These are phyloP conservation scores for Apis dorsata DNA, from an alignment of 1,140 invertebrate species.

Conservation along the genomic window DNA sequence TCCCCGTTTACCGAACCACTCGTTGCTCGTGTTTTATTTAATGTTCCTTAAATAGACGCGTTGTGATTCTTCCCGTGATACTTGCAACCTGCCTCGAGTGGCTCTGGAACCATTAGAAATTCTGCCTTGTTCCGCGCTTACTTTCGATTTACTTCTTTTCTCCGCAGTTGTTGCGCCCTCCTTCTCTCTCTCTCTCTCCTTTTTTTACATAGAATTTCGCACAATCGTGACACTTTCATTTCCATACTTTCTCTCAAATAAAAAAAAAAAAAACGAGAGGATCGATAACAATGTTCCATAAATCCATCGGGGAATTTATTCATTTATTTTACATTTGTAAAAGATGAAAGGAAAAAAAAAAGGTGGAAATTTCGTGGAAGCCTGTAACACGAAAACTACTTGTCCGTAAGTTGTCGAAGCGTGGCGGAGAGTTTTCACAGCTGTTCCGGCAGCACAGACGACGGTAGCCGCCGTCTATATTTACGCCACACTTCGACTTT, in stretches of 20 bases:
- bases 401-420: constrained; percentile 32
- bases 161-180: neutral
- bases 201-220: neutral
- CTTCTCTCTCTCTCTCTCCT: no score
- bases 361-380: no score
- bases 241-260: no score
- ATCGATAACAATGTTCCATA: no score
- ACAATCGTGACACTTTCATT: neutral
- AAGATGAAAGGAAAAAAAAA: no score
- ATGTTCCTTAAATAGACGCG: neutral
- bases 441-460: constrained; percentile 49
- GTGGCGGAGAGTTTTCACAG: constrained; percentile 58
- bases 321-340: no score
- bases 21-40: constrained; percentile 4
- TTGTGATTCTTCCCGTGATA: neutral
- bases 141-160: neutral
- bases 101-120: neutral
- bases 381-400: neutral
- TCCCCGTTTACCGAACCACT: neutral
- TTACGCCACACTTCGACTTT: constrained; percentile 59
- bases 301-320: no score
- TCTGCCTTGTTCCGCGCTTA: neutral
- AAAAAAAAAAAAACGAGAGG: no score
- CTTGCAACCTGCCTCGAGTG: neutral
- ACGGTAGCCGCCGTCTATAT: constrained; percentile 55